Percentiles rank a stretch among this genome's conserved stretches.
phyloP scores from a whole-genome alignment of 2,888 invertebrate species.

The Lamproptera curius region DNA sequence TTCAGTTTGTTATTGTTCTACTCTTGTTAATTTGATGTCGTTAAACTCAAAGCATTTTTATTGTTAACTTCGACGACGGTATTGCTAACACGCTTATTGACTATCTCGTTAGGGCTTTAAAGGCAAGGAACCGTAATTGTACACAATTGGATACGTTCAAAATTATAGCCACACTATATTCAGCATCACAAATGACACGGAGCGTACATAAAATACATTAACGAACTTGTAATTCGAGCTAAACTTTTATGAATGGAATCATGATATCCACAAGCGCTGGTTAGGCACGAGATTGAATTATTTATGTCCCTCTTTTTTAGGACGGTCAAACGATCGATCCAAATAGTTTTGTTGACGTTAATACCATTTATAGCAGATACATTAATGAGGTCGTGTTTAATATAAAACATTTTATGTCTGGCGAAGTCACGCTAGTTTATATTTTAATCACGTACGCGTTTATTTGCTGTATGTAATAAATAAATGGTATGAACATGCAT shows the following conservation, averaged over 20 bases:
- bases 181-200: no score
- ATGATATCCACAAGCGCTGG: not conserved
- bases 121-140: not conserved
- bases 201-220: not conserved
- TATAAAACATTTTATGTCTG: not conserved
- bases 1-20: no score
- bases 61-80: no score
- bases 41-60: no score
- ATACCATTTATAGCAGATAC: slow-evolving; percentile 4
- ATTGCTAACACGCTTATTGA: no score
- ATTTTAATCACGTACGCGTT: not conserved
- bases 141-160: not conserved
- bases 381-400: slow-evolving; percentile 1
- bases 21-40: no score
- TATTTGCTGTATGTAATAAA: not conserved
- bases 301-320: not conserved
- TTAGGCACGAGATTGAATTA: not conserved
- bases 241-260: slow-evolving; percentile 9
- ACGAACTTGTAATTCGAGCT: not conserved
- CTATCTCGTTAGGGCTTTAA: no score
- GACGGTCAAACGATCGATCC: slow-evolving; percentile 1
- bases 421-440: not conserved
- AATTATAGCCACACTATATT: not conserved
- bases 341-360: slow-evolving; percentile 5
- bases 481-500: not conserved